A percentile compares a stretch with the other conserved stretches of the same genome.
Evolutionary conservation across 2,888 invertebrate genomes (phyloP).

Genomic region (Teleiodes luculella): DNA sequence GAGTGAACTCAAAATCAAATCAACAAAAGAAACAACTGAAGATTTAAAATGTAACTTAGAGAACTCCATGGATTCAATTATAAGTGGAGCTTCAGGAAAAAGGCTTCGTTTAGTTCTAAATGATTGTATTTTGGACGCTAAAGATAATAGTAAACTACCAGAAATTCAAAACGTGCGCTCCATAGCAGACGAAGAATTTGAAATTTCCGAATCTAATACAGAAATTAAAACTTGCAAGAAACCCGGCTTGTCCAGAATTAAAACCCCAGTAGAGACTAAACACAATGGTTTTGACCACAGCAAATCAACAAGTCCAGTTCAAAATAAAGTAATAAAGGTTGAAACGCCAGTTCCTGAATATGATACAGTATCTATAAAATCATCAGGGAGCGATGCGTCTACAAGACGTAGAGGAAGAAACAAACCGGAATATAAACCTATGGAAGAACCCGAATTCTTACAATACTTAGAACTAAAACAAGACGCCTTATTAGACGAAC

Average conservation of each 20-base stretch:
- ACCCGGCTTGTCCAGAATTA: neutral
- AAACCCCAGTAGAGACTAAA: neutral
- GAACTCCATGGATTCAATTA: neutral
- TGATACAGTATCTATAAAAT: constrained; percentile 33
- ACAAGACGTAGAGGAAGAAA: constrained; percentile 35
- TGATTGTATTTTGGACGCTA: constrained; percentile 2
- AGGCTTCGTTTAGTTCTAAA: neutral
- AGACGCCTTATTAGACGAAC: constrained; percentile 65
- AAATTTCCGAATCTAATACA: neutral
- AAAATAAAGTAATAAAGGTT: neutral
- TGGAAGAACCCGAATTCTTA: constrained; percentile 59
- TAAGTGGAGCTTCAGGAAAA: neutral
- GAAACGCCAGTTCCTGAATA: constrained; percentile 24
- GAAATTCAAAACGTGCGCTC: neutral
- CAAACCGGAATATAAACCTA: constrained; percentile 23
- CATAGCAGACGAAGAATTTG: neutral
- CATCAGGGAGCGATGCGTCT: constrained; percentile 40
- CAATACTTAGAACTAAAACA: constrained; percentile 68
- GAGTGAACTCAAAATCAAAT: neutral
- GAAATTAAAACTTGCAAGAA: neutral
- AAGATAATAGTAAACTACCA: neutral
- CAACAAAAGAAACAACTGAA: neutral
- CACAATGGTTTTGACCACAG: constrained; percentile 5
- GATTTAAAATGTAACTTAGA: neutral
- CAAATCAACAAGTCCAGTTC: constrained; percentile 7